Evolutionary conservation across 92 coral and sea anemone genomes (phyloP).

Genomic region (Porites evermanni): DNA sequence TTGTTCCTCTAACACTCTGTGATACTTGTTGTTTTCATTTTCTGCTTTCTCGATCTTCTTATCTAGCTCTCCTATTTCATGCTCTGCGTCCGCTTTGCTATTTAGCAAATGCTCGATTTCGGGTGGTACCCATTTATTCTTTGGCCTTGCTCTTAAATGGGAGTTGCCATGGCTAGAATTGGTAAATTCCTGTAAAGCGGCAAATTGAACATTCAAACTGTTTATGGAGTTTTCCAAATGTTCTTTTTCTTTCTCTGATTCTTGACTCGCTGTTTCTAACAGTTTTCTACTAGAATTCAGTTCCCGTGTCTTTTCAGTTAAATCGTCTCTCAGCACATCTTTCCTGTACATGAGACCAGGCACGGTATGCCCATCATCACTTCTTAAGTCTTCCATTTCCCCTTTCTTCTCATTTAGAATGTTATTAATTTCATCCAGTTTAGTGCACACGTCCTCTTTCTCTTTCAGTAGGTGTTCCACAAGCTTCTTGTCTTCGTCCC

Average conservation of each 20-base stretch:
- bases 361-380: constrained; percentile 18
- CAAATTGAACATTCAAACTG: constrained; percentile 4
- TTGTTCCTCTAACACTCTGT: constrained; percentile 64
- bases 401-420: constrained; percentile 46
- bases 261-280: constrained; percentile 12
- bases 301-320: constrained; percentile 48
- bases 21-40: constrained; percentile 49
- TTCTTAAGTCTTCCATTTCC: background rate
- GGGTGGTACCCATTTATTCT: constrained; percentile 23
- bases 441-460: constrained; percentile 56
- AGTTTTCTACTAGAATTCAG: constrained; percentile 42
- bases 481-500: constrained; percentile 52
- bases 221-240: background rate
- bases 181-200: constrained; percentile 20
- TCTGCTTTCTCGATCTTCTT: constrained; percentile 36
- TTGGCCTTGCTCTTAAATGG: background rate
- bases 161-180: background rate
- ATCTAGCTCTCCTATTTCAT: constrained; percentile 18
- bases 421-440: constrained; percentile 71
- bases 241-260: constrained; percentile 30
- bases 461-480: constrained; percentile 61
- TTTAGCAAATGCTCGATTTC: constrained; percentile 38
- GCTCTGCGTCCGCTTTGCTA: constrained; percentile 27
- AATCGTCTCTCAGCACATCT: constrained; percentile 69
- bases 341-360: constrained; percentile 61